phyloP scores from a whole-genome alignment of 2,797 vertebrate genomes.

The Kryptolebias ocellatus region DNA sequence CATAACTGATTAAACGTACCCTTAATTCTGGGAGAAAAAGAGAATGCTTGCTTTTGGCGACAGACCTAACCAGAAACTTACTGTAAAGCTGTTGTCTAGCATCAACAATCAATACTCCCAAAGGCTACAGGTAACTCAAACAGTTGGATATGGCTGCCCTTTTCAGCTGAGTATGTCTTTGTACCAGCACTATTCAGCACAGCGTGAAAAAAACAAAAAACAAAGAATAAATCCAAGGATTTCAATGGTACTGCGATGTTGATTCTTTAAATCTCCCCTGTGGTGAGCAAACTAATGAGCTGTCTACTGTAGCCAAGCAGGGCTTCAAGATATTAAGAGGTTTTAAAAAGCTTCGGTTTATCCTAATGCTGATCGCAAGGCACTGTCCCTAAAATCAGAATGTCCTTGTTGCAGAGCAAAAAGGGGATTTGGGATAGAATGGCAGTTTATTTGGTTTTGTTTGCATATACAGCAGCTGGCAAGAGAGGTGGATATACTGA shows the following conservation, averaged over 20 bases:
- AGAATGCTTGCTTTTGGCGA: neutral
- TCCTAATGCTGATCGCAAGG: conserved; percentile 2
- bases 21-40: neutral
- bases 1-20: too few species aligned
- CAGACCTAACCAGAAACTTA: neutral
- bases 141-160: neutral
- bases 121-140: conserved; percentile 1
- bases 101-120: neutral
- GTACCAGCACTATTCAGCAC: neutral
- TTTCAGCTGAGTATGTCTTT: neutral
- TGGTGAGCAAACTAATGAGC: conserved; percentile 25
- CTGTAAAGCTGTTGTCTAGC: neutral
- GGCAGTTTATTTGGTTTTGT: neutral
- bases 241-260: conserved; percentile 2
- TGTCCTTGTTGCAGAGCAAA: neutral
- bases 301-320: conserved; percentile 10
- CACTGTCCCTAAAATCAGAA: neutral
- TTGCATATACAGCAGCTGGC: neutral
- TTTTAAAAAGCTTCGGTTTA: conserved; percentile 9
- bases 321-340: conserved; percentile 18
- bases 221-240: neutral
- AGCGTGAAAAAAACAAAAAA: neutral
- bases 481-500: neutral
- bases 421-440: neutral
- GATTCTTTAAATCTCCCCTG: conserved; percentile 22